These are phyloP conservation scores for Heliconius ismenius DNA, from an alignment of 2,888 invertebrate genomes.

Conservation along the genomic window DNA sequence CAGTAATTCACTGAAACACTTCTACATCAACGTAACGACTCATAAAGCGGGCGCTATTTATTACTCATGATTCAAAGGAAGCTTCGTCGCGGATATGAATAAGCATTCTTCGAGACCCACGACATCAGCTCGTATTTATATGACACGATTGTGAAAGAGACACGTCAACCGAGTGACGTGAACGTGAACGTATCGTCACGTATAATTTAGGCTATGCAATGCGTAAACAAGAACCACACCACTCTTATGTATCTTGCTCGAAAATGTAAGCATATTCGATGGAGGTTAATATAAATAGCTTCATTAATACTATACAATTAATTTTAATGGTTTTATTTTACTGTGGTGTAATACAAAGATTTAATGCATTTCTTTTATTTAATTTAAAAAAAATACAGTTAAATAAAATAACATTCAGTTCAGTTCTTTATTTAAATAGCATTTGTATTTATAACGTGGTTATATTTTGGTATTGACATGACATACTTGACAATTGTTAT, in stretches of 20 bases:
- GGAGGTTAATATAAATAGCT: slow-evolving; percentile 4
- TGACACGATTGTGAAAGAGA: slow-evolving; percentile 25
- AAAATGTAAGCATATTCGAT: background rate
- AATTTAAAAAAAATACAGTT: background rate
- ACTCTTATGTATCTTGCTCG: background rate
- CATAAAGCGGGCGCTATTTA: slow-evolving; percentile 51
- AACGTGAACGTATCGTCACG: slow-evolving; percentile 55
- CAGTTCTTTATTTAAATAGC: too few species aligned
- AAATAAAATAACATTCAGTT: background rate
- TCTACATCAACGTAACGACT: slow-evolving; percentile 46
- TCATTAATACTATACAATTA: slow-evolving; percentile 4
- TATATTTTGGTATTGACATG: background rate
- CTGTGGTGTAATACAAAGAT: background rate
- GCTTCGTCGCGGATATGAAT: slow-evolving; percentile 46
- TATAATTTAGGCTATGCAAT: slow-evolving; percentile 51
- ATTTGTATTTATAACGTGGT: background rate
- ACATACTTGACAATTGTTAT: background rate
- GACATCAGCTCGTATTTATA: slow-evolving; percentile 48
- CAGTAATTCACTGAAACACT: slow-evolving; percentile 42
- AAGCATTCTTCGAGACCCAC: slow-evolving; percentile 42
- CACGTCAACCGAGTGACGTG: slow-evolving; percentile 52
- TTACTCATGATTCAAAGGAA: slow-evolving; percentile 49
- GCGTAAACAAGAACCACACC: slow-evolving; percentile 47
- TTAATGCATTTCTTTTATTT: background rate
- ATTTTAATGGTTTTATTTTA: background rate